Conservation (phyloP, 2,113 vertebrate genomes). For the Proterorhinus semilunaris region DNA sequence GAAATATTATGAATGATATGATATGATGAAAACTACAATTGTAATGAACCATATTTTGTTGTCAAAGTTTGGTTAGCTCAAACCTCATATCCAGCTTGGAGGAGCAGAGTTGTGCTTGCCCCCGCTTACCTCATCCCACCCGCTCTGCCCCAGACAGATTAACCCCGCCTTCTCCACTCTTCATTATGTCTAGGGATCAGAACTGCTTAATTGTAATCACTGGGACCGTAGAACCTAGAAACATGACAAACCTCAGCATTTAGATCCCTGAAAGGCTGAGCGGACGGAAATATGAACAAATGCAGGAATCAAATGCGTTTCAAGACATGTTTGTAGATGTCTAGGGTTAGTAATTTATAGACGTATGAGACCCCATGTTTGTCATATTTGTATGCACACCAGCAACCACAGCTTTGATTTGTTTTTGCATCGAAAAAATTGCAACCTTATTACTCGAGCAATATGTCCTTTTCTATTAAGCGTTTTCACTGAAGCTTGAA, state of each 20-base stretch:
- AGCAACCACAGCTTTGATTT: background rate
- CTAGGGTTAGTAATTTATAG: no score
- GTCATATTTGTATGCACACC: background rate
- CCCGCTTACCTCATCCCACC: background rate
- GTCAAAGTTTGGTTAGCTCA: background rate
- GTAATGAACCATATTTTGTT: no score
- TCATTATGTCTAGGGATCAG: conserved; percentile 76
- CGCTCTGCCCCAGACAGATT: conserved; percentile 56
- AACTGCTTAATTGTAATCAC: conserved; percentile 78
- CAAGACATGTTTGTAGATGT: no score
- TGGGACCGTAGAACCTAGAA: conserved; percentile 52
- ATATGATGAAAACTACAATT: no score
- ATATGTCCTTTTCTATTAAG: conserved; percentile 24
- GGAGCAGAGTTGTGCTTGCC: background rate
- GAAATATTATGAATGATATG: no score
- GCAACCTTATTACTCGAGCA: conserved; percentile 11
- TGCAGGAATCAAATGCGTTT: no score
- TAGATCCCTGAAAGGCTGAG: background rate
- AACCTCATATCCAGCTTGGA: background rate
- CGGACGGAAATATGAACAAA: background rate
- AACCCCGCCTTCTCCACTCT: conserved; percentile 53
- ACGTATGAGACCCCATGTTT: background rate
- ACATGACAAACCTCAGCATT: conserved; percentile 4
- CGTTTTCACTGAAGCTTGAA: conserved; percentile 28
- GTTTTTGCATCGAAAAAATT: conserved; percentile 1